phyloP scores from a whole-genome alignment of 2,888 invertebrate species.

The Erebia aethiops region DNA sequence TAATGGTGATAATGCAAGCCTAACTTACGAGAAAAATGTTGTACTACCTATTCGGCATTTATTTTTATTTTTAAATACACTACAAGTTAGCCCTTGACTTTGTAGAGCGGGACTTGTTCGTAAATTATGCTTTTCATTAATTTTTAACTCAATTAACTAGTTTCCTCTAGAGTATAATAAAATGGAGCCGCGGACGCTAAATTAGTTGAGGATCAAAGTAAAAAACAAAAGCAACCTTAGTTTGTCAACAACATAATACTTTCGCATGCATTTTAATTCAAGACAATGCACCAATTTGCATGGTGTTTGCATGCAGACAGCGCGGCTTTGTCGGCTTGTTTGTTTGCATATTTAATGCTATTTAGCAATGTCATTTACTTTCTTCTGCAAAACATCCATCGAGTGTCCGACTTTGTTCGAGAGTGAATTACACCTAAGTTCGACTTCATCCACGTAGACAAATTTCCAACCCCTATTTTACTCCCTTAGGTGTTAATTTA shows the following conservation, averaged over 20 bases:
- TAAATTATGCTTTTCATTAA: neutral
- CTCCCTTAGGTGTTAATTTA: too few species aligned
- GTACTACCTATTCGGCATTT: neutral
- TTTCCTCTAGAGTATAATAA: neutral
- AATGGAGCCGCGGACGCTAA: neutral
- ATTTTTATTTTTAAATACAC: too few species aligned
- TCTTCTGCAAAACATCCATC: slow-evolving; percentile 3
- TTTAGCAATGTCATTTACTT: slow-evolving; percentile 4
- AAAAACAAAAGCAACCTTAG: slow-evolving; percentile 1
- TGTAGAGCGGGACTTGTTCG: neutral
- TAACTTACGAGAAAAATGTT: neutral
- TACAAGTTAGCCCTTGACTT: too few species aligned
- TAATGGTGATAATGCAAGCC: too few species aligned
- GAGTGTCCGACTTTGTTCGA: neutral
- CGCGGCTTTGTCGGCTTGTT: slow-evolving; percentile 25
- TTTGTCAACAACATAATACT: slow-evolving; percentile 20
- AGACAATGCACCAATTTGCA: slow-evolving; percentile 32
- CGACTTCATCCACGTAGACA: too few species aligned
- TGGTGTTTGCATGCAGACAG: slow-evolving; percentile 28
- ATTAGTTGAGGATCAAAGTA: slow-evolving; percentile 1
- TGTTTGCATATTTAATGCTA: slow-evolving; percentile 19
- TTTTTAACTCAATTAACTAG: neutral
- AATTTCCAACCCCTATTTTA: too few species aligned
- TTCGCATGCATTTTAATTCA: slow-evolving; percentile 28
- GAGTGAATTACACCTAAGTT: neutral